A percentile compares a stretch with the other conserved stretches of the same genome.
Conservation (phyloP, 2,888 invertebrate genomes). For the Caenorhabditis sp. region DNA sequence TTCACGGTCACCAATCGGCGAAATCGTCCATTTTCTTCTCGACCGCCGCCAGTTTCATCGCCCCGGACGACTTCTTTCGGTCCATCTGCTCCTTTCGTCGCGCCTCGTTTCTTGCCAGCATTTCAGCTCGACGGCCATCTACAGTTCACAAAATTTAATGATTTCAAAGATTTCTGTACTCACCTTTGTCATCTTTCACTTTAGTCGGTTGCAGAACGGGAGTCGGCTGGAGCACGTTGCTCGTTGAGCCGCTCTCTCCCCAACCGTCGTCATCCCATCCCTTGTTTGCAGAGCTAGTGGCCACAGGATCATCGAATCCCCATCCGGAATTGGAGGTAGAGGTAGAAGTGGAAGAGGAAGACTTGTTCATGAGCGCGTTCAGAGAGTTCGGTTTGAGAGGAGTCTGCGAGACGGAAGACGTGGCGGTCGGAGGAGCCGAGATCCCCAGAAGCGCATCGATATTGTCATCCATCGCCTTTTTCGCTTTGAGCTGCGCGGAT, state of each 20-base stretch:
- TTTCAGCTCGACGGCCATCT: conserved; percentile 65
- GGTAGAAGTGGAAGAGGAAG: conserved; percentile 11
- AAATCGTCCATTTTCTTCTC: conserved; percentile 65
- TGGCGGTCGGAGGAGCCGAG: conserved; percentile 18
- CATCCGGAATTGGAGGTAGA: conserved; percentile 26
- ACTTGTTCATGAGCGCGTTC: conserved; percentile 38
- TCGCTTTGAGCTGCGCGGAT: conserved; percentile 40
- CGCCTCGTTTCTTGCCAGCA: conserved; percentile 68
- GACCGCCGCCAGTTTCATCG: conserved; percentile 62
- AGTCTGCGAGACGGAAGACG: conserved; percentile 4
- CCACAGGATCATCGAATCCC: conserved; percentile 56
- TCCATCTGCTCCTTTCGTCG: conserved; percentile 67
- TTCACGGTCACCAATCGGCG: conserved; percentile 57
- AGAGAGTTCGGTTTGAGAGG: conserved; percentile 28
- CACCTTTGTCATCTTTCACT: conserved; percentile 52
- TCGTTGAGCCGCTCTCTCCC: conserved; percentile 33
- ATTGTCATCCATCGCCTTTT: conserved; percentile 56
- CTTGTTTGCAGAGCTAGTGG: conserved; percentile 27
- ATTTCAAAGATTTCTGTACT: background rate
- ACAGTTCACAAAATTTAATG: background rate
- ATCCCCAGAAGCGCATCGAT: conserved; percentile 60
- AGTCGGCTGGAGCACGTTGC: conserved; percentile 36
- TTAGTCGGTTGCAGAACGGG: conserved; percentile 45
- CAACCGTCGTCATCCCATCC: conserved; percentile 60
- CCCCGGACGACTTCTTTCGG: conserved; percentile 63